Evolutionary conservation across 2,888 invertebrate genomes (phyloP).

Genomic region (Celastrina argiolus): DNA sequence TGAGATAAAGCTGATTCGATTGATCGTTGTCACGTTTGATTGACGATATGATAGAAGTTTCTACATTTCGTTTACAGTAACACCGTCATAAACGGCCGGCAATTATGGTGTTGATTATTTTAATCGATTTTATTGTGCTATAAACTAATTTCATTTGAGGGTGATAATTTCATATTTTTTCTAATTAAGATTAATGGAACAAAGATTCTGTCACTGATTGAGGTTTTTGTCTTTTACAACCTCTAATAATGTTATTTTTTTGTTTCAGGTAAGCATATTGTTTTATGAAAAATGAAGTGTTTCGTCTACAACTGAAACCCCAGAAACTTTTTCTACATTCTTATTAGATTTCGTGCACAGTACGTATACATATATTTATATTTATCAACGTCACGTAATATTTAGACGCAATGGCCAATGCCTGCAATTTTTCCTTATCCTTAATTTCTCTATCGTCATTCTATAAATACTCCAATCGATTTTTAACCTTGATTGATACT

Average conservation of each 20-base stretch:
- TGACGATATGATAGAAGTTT: constrained; percentile 2
- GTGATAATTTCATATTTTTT: constrained; percentile 2
- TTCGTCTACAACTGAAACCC: background rate
- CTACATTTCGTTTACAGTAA: background rate
- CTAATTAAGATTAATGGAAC: background rate
- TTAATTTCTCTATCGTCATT: no score
- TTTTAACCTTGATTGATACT: no score
- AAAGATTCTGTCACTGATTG: background rate
- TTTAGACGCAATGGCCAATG: no score
- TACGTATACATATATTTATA: no score
- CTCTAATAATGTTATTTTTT: background rate
- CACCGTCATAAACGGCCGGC: background rate
- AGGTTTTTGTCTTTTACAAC: background rate
- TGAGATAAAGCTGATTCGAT: constrained; percentile 1
- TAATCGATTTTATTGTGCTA: constrained; percentile 9
- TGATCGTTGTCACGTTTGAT: constrained; percentile 14
- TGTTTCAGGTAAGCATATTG: background rate
- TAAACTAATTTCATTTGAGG: background rate
- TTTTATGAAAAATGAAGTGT: background rate
- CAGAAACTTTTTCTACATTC: background rate
- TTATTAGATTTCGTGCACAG: no score
- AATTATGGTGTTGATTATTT: constrained; percentile 7
- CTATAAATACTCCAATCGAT: no score
- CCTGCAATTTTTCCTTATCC: no score
- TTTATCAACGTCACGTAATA: no score